Evolutionary conservation across 2,113 vertebrate species (phyloP), one percentile per base, ranked within the genome.

Genomic region (Cromileptes altivelis): DNA sequence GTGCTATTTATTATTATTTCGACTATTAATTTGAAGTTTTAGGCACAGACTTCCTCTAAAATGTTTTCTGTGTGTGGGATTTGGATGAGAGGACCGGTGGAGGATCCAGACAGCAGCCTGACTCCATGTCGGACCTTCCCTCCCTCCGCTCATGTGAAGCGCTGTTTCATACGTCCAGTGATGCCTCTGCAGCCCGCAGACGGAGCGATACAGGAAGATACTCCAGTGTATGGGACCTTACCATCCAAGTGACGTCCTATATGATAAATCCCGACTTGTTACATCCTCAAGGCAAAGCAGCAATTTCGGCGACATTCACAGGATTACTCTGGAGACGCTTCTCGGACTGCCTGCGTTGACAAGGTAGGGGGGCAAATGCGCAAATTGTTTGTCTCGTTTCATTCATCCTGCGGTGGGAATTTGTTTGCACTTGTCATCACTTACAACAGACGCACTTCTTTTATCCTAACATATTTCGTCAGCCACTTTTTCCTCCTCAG

Each of bases 101-200:
- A 6, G 68, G 57, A 82, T 90, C 93, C 92, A 60, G 9, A 3
- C 23, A 30, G 6, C 2, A 33, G 65, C 23, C n/a, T 93, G 65
- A 25, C n/a, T 94, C 92, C 90, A 89, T 53, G 70, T 17, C 93
- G 52, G 76, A 5, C 30, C 85, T 94, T 92, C 0, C 19, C 21
- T 62, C 57, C 8, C 57, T 47, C 91, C 72, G n/a, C 50, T 75
- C 87, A 60, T 79, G 80, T 87, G 91, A 77, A 88, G 92, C 92
- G 91, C 87, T 60, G 90, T 58, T 87, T 88, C 89, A 83, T 80
- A 57, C 84, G 73, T 75, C 68, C 89, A 85, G 88, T 75, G 91
- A 91, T 86, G 88, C 92, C 87, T 88, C 85, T 89, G 93, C 93
- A 92, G 90, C 87, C 69, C 84, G 65, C 90, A 90, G 90, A 90